Evolutionary conservation across 2,113 vertebrate species (phyloP).

Genomic region (Heptranchias perlo): DNA sequence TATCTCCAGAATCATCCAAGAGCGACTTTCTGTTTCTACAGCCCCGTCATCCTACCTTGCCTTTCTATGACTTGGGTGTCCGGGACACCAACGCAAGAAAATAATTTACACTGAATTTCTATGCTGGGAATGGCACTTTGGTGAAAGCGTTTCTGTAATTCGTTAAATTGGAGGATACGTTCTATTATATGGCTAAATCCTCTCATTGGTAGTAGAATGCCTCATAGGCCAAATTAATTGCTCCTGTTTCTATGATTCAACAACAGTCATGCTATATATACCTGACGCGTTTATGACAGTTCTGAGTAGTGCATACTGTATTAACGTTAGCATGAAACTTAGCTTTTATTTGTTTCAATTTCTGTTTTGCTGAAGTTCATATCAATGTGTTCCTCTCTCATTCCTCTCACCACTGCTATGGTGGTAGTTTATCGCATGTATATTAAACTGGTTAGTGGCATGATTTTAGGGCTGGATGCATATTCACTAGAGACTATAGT

Average conservation of each 20-base stretch:
- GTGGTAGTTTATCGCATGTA: background rate
- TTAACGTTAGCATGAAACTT: background rate
- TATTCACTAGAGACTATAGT: background rate
- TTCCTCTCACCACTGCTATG: background rate
- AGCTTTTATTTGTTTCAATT: background rate
- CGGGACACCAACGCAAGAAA: too few species aligned
- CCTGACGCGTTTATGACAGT: background rate
- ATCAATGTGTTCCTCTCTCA: background rate
- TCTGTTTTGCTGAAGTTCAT: background rate
- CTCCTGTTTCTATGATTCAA: background rate
- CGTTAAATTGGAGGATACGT: too few species aligned
- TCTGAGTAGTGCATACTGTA: background rate
- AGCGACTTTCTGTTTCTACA: constrained; percentile 63
- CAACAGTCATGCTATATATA: background rate
- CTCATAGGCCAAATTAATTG: background rate
- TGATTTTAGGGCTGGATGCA: background rate
- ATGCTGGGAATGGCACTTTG: too few species aligned
- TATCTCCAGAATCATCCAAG: too few species aligned
- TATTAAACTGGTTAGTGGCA: background rate
- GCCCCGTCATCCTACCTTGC: too few species aligned
- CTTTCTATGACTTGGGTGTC: too few species aligned
- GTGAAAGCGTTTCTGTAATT: too few species aligned
- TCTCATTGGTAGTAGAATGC: background rate
- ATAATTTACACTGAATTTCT: too few species aligned
- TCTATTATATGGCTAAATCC: background rate